Evolutionary conservation across 1,140 invertebrate genomes (phyloP).

Genomic region (Drosophila lacertosa): DNA sequence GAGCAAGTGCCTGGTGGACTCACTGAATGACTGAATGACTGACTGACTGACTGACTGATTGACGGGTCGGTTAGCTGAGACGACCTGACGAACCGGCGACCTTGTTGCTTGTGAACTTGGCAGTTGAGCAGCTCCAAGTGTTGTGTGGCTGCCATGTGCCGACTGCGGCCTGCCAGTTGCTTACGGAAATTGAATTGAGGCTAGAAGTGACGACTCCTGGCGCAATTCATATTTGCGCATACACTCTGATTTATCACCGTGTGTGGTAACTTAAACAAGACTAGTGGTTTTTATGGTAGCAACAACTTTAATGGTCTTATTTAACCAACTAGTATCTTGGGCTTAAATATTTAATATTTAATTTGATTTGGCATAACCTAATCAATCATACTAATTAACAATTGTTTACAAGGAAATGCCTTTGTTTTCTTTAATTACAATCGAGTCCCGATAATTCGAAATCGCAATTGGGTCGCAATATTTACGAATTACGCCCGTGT

Average conservation of each 20-base stretch:
- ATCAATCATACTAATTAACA: too few relatives aligned
- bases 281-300: background rate
- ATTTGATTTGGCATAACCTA: too few relatives aligned
- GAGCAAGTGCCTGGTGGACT: slow-evolving; percentile 8
- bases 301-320: too few relatives aligned
- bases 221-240: slow-evolving; percentile 23
- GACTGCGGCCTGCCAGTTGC: slow-evolving; percentile 14
- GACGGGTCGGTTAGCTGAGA: slow-evolving; percentile 29
- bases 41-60: slow-evolving; percentile 13
- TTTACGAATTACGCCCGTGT: too few relatives aligned
- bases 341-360: too few relatives aligned
- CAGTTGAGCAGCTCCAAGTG: slow-evolving; percentile 21
- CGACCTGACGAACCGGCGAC: slow-evolving; percentile 25
- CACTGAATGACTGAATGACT: slow-evolving; percentile 4
- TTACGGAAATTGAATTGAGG: slow-evolving; percentile 43
- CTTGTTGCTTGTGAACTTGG: slow-evolving; percentile 52
- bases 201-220: slow-evolving; percentile 14
- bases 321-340: too few relatives aligned
- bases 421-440: too few relatives aligned
- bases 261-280: background rate
- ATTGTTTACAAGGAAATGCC: too few relatives aligned
- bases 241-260: slow-evolving; percentile 36
- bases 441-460: too few relatives aligned
- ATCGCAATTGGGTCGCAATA: too few relatives aligned
- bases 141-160: background rate